phyloP scores from a whole-genome alignment of 1,140 invertebrate genomes.

The Bathynomus jamesi region DNA sequence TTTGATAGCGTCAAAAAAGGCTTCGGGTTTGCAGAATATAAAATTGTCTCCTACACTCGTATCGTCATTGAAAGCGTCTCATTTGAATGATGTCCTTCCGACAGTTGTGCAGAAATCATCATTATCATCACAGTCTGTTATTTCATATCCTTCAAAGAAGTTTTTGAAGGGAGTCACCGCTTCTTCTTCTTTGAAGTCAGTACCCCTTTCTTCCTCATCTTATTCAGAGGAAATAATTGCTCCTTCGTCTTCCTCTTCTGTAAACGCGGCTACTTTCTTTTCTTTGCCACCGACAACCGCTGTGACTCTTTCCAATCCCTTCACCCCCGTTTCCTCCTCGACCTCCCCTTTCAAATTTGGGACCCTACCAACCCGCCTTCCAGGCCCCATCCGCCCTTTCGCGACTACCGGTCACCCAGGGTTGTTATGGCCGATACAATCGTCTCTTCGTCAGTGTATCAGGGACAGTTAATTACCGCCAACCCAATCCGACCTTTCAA shows the following conservation, averaged over 20 bases:
- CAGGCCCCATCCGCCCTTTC: not conserved
- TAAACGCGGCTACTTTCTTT: not conserved
- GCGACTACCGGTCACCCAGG: not conserved
- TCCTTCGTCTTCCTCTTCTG: not conserved
- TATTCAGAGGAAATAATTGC: too few relatives aligned
- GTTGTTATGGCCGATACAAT: not conserved
- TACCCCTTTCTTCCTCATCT: too few relatives aligned
- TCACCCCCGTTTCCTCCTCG: not conserved
- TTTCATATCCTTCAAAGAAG: too few relatives aligned
- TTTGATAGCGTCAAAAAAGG: not conserved
- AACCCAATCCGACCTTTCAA: not conserved
- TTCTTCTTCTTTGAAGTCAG: too few relatives aligned
- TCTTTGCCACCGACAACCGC: not conserved
- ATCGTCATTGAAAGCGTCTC: too few relatives aligned
- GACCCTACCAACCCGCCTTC: not conserved
- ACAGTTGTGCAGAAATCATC: too few relatives aligned
- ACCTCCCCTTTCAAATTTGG: not conserved
- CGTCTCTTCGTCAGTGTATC: not conserved
- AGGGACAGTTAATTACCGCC: constrained; percentile 4
- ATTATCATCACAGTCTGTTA: too few relatives aligned
- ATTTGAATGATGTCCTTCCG: too few relatives aligned
- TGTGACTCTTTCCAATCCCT: not conserved
- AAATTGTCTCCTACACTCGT: too few relatives aligned
- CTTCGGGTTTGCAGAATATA: not conserved
- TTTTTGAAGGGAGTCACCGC: too few relatives aligned